Base-by-base conservation (phyloP, 2,113 vertebrate genomes). In the Microcebus murinus region DNA sequence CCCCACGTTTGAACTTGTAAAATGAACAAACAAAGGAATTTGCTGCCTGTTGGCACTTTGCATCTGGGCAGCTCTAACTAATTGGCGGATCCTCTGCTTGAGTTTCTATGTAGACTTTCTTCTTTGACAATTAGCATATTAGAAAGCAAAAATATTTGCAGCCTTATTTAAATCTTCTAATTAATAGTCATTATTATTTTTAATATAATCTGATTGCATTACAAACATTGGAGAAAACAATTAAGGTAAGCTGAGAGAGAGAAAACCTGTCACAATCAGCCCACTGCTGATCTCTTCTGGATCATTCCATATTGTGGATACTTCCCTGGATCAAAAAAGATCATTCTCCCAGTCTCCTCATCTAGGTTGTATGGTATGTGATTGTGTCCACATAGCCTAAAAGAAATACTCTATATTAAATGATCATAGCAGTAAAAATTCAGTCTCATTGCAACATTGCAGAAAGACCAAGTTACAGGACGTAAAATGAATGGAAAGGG, bases 151-250 rank as follows among this genome's bases (percentile, higher is more conserved):
- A 94, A 96, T 96, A 97, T 83, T 97, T 96, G 55, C 23, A 82
- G 77, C 34, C 55, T 96, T 91, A 94, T 80, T 97, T 96, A 93
- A 85, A 89, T 97, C 31, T 95, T 87, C 65, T 91, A 88, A 98
- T 97, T 95, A 93, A 82, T 36, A 95, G n/a, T 83, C 55, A 94
- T 96, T 96, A 91, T 94, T 93, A 96, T 94, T 96, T 95, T 96
- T 95, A 93, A 96, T 95, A 91, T 87, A 95, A 97, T 80, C 42
- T 8, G 29, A 55, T 91, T 95, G 71, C 34, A 52, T 61, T 88
- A 65, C 17, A 96, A 96, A 97, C 96, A 92, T 34, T 96, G 84
- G 31, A 68, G 71, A 71, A 96, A 95, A 96, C 48, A 97, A 95
- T 97, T 91, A 96, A 87, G 29, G 36, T 59, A 94, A 92, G 42